A percentile compares a stretch with the other conserved stretches of the same genome.
phyloP scores from a whole-genome alignment of 2,888 invertebrate species.

The Nomada fabriciana region DNA sequence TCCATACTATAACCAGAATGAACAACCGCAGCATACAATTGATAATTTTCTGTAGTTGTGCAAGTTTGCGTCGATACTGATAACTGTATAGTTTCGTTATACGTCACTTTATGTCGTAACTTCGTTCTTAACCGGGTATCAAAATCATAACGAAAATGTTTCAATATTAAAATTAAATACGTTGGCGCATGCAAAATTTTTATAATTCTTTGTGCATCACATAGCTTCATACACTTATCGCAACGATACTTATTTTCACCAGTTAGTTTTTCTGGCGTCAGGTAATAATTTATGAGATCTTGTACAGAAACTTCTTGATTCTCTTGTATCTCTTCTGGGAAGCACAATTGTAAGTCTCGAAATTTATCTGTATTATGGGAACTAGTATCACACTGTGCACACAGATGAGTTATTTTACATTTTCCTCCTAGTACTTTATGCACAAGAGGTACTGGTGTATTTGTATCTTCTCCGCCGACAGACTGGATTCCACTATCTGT shows the following conservation, averaged over 20 bases:
- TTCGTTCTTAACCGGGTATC: conserved; percentile 91
- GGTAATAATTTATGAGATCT: conserved; percentile 91
- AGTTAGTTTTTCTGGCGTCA: conserved; percentile 90
- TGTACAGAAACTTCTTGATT: conserved; percentile 88
- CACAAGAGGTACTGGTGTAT: conserved; percentile 84
- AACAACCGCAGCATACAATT: conserved; percentile 92
- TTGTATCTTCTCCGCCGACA: conserved; percentile 79
- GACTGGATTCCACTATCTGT: conserved; percentile 84
- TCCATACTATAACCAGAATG: conserved; percentile 93
- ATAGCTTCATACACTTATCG: conserved; percentile 89
- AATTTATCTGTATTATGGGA: conserved; percentile 92
- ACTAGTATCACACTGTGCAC: conserved; percentile 89
- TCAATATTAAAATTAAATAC: conserved; percentile 91
- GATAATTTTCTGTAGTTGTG: conserved; percentile 85
- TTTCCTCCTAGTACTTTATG: conserved; percentile 92
- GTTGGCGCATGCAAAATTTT: conserved; percentile 90
- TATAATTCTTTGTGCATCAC: conserved; percentile 91
- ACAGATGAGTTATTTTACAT: conserved; percentile 90
- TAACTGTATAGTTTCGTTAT: conserved; percentile 86
- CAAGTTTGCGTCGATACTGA: conserved; percentile 76
- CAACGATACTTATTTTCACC: conserved; percentile 94
- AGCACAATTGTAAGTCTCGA: conserved; percentile 92
- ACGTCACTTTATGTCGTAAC: conserved; percentile 89
- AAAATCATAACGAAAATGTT: conserved; percentile 92
- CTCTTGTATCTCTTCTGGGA: conserved; percentile 86